Conservation (phyloP, 1,140 invertebrate species). For the Plutomurus gul region DNA sequence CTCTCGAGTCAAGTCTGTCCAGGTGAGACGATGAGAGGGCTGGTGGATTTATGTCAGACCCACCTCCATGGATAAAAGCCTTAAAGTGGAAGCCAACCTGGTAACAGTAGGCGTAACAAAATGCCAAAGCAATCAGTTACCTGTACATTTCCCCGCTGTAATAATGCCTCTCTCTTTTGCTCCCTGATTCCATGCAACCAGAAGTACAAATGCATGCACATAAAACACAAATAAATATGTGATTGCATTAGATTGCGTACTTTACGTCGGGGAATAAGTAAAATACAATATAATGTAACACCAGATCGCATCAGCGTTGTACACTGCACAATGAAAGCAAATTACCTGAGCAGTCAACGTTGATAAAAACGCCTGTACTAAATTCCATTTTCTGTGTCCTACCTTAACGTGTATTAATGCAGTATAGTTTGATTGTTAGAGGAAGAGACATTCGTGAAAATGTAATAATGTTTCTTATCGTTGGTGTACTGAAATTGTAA, state of each 20-base stretch:
- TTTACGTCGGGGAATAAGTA: too few species aligned
- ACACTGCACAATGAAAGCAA: too few species aligned
- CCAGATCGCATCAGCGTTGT: too few species aligned
- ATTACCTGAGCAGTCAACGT: too few species aligned
- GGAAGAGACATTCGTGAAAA: too few species aligned
- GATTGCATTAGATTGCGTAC: too few species aligned
- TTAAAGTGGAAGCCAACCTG: constrained; percentile 27
- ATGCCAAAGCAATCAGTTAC: constrained; percentile 16
- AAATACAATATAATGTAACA: too few species aligned
- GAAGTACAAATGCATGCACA: background rate
- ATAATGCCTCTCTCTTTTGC: background rate
- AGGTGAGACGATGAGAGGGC: constrained; percentile 28
- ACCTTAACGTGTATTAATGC: too few species aligned
- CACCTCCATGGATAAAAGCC: constrained; percentile 25
- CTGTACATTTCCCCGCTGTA: background rate
- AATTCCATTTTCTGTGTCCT: too few species aligned
- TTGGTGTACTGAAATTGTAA: background rate
- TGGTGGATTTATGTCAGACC: constrained; percentile 26
- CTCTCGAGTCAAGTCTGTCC: background rate
- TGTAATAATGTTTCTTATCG: too few species aligned
- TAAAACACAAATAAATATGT: constrained; percentile 3
- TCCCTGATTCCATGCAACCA: background rate
- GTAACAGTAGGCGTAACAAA: constrained; percentile 21
- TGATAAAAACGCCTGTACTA: too few species aligned
- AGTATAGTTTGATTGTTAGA: too few species aligned